phyloP scores from a whole-genome alignment of 1,140 invertebrate genomes.

The Ceratina calcarata region DNA sequence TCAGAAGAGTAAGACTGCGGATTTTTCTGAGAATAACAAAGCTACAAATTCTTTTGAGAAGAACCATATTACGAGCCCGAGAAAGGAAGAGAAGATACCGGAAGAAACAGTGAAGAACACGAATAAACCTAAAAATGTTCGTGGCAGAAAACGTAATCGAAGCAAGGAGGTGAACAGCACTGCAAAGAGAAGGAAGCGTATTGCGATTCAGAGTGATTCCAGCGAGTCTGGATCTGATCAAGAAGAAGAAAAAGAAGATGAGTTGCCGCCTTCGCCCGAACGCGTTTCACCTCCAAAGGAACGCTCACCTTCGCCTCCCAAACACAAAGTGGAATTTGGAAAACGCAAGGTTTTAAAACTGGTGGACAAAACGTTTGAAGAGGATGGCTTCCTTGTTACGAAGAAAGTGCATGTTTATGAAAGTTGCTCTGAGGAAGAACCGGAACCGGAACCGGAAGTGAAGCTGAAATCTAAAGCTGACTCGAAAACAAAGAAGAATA shows the following conservation, averaged over 20 bases:
- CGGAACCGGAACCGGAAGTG: conserved; percentile 43
- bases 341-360: conserved; percentile 73
- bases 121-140: conserved; percentile 25
- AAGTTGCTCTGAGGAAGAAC: conserved; percentile 71
- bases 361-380: conserved; percentile 71
- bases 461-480: conserved; percentile 22
- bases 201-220: conserved; percentile 68
- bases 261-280: conserved; percentile 46
- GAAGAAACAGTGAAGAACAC: conserved; percentile 29
- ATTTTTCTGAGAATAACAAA: not conserved
- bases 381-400: conserved; percentile 76
- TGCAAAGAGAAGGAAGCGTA: conserved; percentile 72
- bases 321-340: conserved; percentile 55
- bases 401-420: conserved; percentile 74
- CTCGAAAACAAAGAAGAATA: conserved; percentile 48
- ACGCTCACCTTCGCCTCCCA: conserved; percentile 65
- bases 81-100: conserved; percentile 10
- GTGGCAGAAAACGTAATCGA: conserved; percentile 66
- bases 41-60: not conserved
- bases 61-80: not conserved
- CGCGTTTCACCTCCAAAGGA: conserved; percentile 19
- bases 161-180: conserved; percentile 58
- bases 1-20: not conserved
- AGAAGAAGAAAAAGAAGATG: conserved; percentile 50
- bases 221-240: conserved; percentile 65